phyloP scores from a whole-genome alignment of 1,140 invertebrate species.

The Ectropis grisescens region DNA sequence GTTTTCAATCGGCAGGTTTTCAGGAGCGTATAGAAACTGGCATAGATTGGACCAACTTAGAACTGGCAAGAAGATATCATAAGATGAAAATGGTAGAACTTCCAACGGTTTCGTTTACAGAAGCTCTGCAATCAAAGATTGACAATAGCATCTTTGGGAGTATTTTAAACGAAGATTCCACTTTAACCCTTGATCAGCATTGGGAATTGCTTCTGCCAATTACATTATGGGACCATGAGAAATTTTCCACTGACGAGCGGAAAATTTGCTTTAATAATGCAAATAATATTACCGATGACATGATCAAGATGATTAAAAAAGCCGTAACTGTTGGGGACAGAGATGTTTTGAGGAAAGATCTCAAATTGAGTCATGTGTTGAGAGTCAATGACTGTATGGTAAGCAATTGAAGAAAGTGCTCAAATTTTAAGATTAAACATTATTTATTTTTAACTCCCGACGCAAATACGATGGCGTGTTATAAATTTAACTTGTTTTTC shows the following conservation, averaged over 20 bases:
- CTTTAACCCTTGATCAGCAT: conserved; percentile 35
- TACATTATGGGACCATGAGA: conserved; percentile 49
- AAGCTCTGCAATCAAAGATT: conserved; percentile 42
- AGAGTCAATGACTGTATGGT: conserved; percentile 45
- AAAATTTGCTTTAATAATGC: conserved; percentile 35
- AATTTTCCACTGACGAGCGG: conserved; percentile 41
- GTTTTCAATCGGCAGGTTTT: conserved; percentile 31
- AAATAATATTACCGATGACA: conserved; percentile 46
- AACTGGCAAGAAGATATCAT: conserved; percentile 28
- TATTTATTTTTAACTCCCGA: no score
- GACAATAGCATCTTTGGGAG: conserved; percentile 35
- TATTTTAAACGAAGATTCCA: conserved; percentile 38
- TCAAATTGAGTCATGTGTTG: conserved; percentile 30
- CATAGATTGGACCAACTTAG: conserved; percentile 38
- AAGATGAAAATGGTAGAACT: conserved; percentile 19
- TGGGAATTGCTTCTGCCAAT: conserved; percentile 47
- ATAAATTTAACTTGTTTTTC: no score
- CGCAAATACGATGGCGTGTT: no score
- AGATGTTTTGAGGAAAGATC: conserved; percentile 26
- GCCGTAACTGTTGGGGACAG: conserved; percentile 29
- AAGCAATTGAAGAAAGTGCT: conserved; percentile 2
- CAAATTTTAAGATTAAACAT: neutral
- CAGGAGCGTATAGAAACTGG: conserved; percentile 46
- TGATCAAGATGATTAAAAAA: conserved; percentile 37
- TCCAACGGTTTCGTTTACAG: conserved; percentile 24